Evolutionary conservation across 2,113 vertebrate species (phyloP), one percentile per base, ranked within the genome.

Genomic region (Camarhynchus parvulus): DNA sequence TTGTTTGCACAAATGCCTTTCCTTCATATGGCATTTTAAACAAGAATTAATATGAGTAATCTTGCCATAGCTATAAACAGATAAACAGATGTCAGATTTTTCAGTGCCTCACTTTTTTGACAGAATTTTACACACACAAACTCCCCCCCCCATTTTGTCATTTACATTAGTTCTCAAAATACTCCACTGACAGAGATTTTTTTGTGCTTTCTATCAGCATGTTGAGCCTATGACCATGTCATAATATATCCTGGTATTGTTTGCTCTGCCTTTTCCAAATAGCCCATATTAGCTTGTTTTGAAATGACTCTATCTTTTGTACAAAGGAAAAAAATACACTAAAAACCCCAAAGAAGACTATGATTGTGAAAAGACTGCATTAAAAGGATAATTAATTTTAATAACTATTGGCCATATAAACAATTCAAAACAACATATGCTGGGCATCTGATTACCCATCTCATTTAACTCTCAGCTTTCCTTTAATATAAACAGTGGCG

Each of bases 11-110:
- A 98, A 98, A 98, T 98, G 98, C 98, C 97, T 98, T 98, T 97
- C 98, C 98, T 98, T 98, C 98, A 98, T 98, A 98, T 98, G 98
- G 98, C 98, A 98, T 98, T 98, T 98, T 98, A 98, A 98, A 98
- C 98, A 98, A 98, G 98, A 98, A 98, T 98, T 98, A 98, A 98
- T 98, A 98, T 97, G 98, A 98, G 97, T 98, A 98, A 98, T 98
- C 98, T 98, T 98, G 97, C 98, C 97, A 98, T 97, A 97, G 97
- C 98, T 98, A 98, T 98, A 98, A 98, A 98, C 98, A 98, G 98
- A 98, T 98, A 98, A 98, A 98, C 98, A 98, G 98, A 98, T 98
- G 98, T 98, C 98, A 98, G 97, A 97, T 91, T 97, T 98, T 98
- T 98, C 94, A 94, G 89, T 97, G 97, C 94, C 94, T 98, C 96